These are phyloP conservation scores for Coendou prehensilis DNA, from an alignment of 2,797 vertebrate species.

Conservation along the genomic window DNA sequence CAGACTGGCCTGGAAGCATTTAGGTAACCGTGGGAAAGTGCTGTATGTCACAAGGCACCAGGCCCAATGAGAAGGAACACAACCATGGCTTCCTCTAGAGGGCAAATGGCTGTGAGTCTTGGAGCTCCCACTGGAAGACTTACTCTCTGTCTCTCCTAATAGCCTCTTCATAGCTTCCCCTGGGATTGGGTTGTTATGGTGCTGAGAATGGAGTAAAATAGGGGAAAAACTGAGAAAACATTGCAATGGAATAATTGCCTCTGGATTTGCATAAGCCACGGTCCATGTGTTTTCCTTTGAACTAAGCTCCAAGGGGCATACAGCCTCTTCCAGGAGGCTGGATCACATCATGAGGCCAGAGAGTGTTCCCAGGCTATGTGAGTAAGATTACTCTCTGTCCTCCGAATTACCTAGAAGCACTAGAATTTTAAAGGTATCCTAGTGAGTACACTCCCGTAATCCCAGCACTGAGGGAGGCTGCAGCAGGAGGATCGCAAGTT, in stretches of 20 bases:
- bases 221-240: background rate
- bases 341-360: background rate
- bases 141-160: background rate
- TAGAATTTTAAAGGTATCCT: background rate
- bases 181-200: background rate
- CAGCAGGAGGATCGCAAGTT: background rate
- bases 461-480: background rate
- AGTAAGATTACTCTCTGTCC: background rate
- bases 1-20: background rate
- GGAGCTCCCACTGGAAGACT: background rate
- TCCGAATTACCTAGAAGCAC: background rate
- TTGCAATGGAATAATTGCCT: background rate
- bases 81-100: background rate
- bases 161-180: background rate
- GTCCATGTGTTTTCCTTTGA: background rate
- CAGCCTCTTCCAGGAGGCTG: background rate
- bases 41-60: background rate
- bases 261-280: background rate
- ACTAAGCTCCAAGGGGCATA: background rate
- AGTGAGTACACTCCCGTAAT: background rate
- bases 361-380: background rate
- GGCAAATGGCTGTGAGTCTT: background rate
- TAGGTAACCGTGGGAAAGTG: background rate
- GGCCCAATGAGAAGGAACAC: background rate
- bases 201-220: background rate